Percentiles rank a stretch among this genome's conserved stretches.
These are phyloP conservation scores for Philypnodon macrostomus DNA, from an alignment of 2,797 vertebrate genomes.

Conservation along the genomic window DNA sequence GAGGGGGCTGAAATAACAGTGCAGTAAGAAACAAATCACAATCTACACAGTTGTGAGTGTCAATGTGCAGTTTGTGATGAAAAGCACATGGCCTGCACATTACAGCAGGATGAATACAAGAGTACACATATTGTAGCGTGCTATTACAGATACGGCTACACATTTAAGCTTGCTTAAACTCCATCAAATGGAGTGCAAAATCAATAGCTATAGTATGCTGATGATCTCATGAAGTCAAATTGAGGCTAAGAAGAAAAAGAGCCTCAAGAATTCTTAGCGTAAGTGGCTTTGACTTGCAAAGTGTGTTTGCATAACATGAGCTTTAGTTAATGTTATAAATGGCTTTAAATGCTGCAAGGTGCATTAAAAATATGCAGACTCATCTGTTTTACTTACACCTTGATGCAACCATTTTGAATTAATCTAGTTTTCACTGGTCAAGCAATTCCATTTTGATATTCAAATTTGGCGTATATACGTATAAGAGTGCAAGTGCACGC, in stretches of 20 bases:
- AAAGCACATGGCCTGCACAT: conserved; percentile 18
- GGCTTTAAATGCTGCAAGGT: conserved; percentile 69
- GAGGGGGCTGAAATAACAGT: conserved; percentile 21
- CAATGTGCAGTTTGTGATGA: conserved; percentile 10
- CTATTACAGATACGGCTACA: conserved; percentile 31
- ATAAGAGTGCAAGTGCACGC: conserved; percentile 30
- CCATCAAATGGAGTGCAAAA: conserved; percentile 61
- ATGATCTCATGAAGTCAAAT: conserved; percentile 61
- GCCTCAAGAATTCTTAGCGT: conserved; percentile 56
- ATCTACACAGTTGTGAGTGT: conserved; percentile 19
- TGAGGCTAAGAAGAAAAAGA: conserved; percentile 36
- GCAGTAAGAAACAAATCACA: conserved; percentile 15
- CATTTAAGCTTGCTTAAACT: conserved; percentile 47
- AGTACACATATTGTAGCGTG: too few relatives aligned
- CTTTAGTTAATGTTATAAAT: conserved; percentile 75
- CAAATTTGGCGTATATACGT: conserved; percentile 52
- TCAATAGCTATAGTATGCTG: conserved; percentile 60
- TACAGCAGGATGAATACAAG: conserved; percentile 6
- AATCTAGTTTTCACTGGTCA: conserved; percentile 73
- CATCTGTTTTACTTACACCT: conserved; percentile 66
- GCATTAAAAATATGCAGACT: conserved; percentile 70
- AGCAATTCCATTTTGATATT: conserved; percentile 76
- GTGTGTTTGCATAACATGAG: conserved; percentile 76
- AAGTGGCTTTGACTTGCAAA: conserved; percentile 70
- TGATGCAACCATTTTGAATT: conserved; percentile 67